These are phyloP conservation scores for Amphipoea lucens DNA, from an alignment of 2,888 invertebrate species.

Conservation along the genomic window DNA sequence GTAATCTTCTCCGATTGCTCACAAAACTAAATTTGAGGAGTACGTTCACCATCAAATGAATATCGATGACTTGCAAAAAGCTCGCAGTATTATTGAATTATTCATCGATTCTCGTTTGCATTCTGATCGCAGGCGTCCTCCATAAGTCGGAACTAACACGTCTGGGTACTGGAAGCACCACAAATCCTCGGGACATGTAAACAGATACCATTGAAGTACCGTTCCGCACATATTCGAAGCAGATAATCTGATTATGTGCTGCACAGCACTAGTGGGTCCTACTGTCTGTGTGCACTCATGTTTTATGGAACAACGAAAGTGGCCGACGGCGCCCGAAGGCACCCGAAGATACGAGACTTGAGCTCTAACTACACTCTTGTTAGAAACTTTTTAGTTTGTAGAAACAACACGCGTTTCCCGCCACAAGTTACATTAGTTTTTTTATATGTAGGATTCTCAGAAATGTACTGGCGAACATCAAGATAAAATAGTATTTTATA, in stretches of 20 bases:
- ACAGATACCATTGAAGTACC: constrained; percentile 56
- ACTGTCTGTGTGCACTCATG: constrained; percentile 58
- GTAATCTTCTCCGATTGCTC: constrained; percentile 40
- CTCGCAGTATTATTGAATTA: constrained; percentile 73
- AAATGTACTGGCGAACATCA: constrained; percentile 21
- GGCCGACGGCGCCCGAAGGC: constrained; percentile 43
- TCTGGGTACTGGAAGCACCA: constrained; percentile 43
- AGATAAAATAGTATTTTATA: constrained; percentile 27
- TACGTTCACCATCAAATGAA: constrained; percentile 72
- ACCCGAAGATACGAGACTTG: constrained; percentile 43
- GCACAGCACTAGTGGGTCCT: constrained; percentile 24
- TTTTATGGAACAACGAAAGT: constrained; percentile 53
- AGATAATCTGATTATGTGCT: constrained; percentile 56
- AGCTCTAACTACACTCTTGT: constrained; percentile 38
- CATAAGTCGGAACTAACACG: constrained; percentile 68
- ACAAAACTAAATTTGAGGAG: constrained; percentile 65
- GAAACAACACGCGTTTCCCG: constrained; percentile 40
- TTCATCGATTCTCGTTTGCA: constrained; percentile 77
- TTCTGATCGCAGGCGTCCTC: constrained; percentile 71
- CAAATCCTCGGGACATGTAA: constrained; percentile 66
- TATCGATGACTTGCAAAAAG: constrained; percentile 77
- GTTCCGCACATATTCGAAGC: constrained; percentile 34
- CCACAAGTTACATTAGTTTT: constrained; percentile 64
- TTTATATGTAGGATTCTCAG: constrained; percentile 37
- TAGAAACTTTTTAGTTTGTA: constrained; percentile 57